phyloP scores from a whole-genome alignment of 2,797 vertebrate species.

The Chromis chromis region DNA sequence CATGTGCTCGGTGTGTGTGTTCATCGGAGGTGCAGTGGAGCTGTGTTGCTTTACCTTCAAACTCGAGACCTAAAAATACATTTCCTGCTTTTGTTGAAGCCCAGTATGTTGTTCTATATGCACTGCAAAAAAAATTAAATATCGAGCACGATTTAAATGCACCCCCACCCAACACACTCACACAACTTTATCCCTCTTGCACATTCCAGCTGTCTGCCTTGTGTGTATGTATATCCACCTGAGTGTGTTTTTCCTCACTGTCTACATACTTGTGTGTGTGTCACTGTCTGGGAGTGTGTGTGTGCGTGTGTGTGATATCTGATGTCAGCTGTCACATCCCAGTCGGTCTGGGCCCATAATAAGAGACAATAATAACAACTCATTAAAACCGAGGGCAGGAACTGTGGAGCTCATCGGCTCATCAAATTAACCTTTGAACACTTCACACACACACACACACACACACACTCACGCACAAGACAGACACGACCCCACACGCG shows the following conservation, averaged over 20 bases:
- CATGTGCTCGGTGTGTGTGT: slow-evolving; percentile 28
- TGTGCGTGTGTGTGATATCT: slow-evolving; percentile 76
- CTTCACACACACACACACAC: slow-evolving; percentile 66
- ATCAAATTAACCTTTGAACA: slow-evolving; percentile 89
- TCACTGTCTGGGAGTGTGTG: slow-evolving; percentile 22
- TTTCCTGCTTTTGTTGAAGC: slow-evolving; percentile 82
- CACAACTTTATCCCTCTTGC: slow-evolving; percentile 39
- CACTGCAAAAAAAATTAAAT: slow-evolving; percentile 25
- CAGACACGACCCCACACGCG: slow-evolving; percentile 30
- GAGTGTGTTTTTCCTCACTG: slow-evolving; percentile 36
- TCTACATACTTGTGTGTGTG: slow-evolving; percentile 21
- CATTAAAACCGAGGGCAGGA: slow-evolving; percentile 87
- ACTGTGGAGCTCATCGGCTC: slow-evolving; percentile 87
- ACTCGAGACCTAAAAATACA: slow-evolving; percentile 75
- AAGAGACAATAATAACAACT: slow-evolving; percentile 89
- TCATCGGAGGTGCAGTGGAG: slow-evolving; percentile 53
- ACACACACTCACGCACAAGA: slow-evolving; percentile 35
- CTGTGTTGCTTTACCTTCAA: slow-evolving; percentile 70
- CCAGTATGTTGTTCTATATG: slow-evolving; percentile 61
- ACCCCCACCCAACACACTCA: slow-evolving; percentile 8
- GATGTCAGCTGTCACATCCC: slow-evolving; percentile 87
- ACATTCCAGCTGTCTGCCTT: slow-evolving; percentile 47
- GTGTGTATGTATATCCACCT: slow-evolving; percentile 28
- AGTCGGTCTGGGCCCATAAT: slow-evolving; percentile 85
- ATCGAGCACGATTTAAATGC: slow-evolving; percentile 41